These are phyloP conservation scores for Anhinga rufa DNA, from an alignment of 2,113 vertebrate genomes.

Conservation along the genomic window DNA sequence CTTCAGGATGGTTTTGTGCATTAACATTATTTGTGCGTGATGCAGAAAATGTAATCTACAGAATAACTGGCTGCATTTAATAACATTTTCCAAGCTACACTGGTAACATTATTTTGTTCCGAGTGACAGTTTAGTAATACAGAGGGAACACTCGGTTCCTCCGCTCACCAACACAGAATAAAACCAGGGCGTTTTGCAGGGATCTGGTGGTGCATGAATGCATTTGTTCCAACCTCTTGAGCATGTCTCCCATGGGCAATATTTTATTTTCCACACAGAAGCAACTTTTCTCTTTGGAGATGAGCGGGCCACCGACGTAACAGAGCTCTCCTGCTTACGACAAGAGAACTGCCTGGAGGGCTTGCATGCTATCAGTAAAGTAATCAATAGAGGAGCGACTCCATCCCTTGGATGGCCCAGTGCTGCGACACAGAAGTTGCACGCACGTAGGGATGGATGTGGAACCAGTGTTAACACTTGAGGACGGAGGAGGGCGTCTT, in stretches of 20 bases:
- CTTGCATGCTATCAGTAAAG: background rate
- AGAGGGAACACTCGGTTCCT: background rate
- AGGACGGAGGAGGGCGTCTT: background rate
- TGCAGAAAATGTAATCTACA: background rate
- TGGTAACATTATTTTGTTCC: background rate
- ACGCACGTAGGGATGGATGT: rapidly evolving
- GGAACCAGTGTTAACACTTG: background rate
- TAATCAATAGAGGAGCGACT: background rate
- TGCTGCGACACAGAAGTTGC: background rate
- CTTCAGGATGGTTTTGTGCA: background rate
- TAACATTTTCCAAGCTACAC: background rate
- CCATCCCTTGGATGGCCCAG: background rate
- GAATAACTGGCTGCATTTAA: background rate
- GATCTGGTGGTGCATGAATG: background rate
- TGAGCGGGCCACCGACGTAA: background rate
- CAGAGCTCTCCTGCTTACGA: background rate
- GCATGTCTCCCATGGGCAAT: background rate
- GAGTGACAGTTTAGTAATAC: background rate
- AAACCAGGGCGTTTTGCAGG: background rate
- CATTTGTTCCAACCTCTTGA: conserved; percentile 20
- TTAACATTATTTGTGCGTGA: background rate
- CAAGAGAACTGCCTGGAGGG: background rate
- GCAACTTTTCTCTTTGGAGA: background rate
- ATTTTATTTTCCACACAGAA: conserved; percentile 17
- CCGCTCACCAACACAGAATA: background rate